Evolutionary conservation across 2,888 invertebrate species (phyloP).

Genomic region (Drosophila borborema): DNA sequence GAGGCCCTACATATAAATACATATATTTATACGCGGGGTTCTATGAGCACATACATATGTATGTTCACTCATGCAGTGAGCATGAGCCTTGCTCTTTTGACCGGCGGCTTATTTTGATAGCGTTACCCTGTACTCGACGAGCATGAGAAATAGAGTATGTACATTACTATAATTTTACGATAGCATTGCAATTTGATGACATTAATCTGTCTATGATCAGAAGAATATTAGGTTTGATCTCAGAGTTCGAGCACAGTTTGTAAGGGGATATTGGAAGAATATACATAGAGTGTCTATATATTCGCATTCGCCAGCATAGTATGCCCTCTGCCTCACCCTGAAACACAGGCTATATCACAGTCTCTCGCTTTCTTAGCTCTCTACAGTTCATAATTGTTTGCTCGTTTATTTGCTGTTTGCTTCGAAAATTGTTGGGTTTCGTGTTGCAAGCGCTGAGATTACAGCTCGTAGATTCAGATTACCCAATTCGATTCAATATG

Average conservation of each 20-base stretch:
- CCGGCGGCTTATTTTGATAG: slow-evolving; percentile 23
- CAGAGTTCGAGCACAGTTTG: background rate
- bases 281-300: background rate
- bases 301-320: background rate
- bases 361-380: background rate
- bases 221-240: background rate
- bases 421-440: slow-evolving; percentile 21
- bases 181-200: too few species aligned
- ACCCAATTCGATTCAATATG: slow-evolving; percentile 9
- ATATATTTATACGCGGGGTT: background rate
- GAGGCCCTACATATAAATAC: slow-evolving; percentile 1
- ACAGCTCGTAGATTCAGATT: slow-evolving; percentile 25
- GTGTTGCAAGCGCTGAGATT: slow-evolving; percentile 31
- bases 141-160: background rate
- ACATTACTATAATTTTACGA: background rate
- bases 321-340: background rate
- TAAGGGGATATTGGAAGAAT: background rate
- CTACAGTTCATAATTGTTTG: background rate
- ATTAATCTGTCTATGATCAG: too few species aligned
- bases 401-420: slow-evolving; percentile 6
- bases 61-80: slow-evolving; percentile 4
- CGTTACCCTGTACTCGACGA: slow-evolving; percentile 5
- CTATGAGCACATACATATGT: slow-evolving; percentile 8
- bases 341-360: background rate
- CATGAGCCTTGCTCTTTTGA: slow-evolving; percentile 38